Evolutionary conservation across 2,113 vertebrate species (phyloP), one percentile per base, ranked within the genome.

Genomic region (Poeciliopsis occidentalis): DNA sequence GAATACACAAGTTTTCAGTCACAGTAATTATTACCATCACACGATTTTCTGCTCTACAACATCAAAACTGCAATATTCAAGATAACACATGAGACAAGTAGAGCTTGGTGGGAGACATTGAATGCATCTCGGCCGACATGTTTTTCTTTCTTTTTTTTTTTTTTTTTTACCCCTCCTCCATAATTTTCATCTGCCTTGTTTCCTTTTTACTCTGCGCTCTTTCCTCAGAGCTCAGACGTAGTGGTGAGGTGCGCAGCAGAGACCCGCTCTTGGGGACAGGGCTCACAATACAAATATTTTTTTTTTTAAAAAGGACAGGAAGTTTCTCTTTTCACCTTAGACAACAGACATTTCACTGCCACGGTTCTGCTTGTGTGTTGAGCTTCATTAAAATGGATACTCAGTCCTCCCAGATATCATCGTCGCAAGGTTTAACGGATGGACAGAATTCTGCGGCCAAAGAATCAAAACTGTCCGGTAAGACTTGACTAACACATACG

Each of bases 321-420:
- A 19, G 70, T 39, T 32, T 19, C 12, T 2, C 47, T 6, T 37
- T 57, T 10, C 22, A 51, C 72, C 10, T 1, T 5, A 71, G 22
- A 76, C 66, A 13, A 73, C 71, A 65, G 69, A 54, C 63, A 67
- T 76, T 80, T 81, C 22, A n/a, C 12, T 70, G n/a, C n/a, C 26
- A 76, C 41, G 66, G 73, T 78, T 47, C 69, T 61, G 75, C 60
- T 73, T n/a, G 75, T 62, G 71, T 73, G 29, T 65, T 60, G 78
- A 83, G 65, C 69, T 69, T 73, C 67, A 67, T 47, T 30, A 92
- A 90, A 89, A 95, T 95, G 95, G 94, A 95, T 84, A 94, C 90
- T 81, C 95, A 95, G 80, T 94, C 94, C 73, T 71, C 93, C 82
- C 93, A 94, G 89, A 94, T 95, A 79, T 94, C 95, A 8, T 95